Percentiles rank a stretch among this genome's conserved stretches.
Conservation (phyloP, 2,113 vertebrate species). For the Sminthopsis crassicaudata region DNA sequence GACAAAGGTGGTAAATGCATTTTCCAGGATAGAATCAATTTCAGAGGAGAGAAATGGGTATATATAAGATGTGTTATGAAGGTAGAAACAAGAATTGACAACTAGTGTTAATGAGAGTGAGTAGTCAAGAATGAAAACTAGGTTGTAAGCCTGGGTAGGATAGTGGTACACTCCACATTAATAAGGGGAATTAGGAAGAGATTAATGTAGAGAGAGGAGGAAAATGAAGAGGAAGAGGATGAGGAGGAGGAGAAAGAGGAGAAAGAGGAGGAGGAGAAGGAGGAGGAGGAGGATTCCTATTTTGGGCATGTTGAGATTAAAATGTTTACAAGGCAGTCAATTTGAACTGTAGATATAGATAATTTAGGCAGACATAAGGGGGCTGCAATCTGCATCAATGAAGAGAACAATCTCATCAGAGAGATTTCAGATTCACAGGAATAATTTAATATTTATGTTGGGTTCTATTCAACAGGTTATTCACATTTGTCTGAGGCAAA, state of each 20-base stretch:
- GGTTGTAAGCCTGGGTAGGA: neutral
- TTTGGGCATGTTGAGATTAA: neutral
- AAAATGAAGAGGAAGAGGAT: neutral
- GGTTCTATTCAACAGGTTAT: conserved; percentile 10
- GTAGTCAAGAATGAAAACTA: neutral
- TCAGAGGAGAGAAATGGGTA: neutral
- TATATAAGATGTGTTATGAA: neutral
- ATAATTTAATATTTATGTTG: conserved; percentile 19
- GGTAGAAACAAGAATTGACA: neutral
- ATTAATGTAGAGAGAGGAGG: neutral
- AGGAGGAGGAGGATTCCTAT: neutral
- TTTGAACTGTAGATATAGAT: neutral
- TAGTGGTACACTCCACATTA: neutral
- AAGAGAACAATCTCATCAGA: neutral
- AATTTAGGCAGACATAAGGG: neutral
- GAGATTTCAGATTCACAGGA: neutral
- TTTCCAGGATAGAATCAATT: neutral
- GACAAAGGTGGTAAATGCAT: neutral
- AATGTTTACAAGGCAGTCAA: neutral
- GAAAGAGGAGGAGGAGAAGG: neutral
- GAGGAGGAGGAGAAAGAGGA: too few relatives aligned
- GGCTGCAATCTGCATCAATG: neutral
- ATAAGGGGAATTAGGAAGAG: neutral
- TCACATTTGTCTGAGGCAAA: conserved; percentile 14
- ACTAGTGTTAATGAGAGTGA: neutral